Evolutionary conservation across 2,113 vertebrate genomes (phyloP).

Genomic region (Melanotaenia duboulayi): DNA sequence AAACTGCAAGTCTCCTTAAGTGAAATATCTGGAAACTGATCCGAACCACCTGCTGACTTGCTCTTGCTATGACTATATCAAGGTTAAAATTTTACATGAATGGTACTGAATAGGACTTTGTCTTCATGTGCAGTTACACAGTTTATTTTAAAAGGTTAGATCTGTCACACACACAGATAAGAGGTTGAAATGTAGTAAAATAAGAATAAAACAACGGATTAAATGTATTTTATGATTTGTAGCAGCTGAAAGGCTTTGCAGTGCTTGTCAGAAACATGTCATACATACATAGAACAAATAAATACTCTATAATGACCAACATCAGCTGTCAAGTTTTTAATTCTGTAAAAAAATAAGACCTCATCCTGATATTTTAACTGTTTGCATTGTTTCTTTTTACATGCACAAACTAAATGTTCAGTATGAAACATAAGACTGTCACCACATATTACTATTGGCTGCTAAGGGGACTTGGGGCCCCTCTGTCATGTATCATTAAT

Average conservation of each 20-base stretch:
- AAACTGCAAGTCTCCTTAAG: neutral
- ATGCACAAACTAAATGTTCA: neutral
- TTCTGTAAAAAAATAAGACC: neutral
- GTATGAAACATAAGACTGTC: constrained; percentile 19
- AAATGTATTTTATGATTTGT: too few relatives aligned
- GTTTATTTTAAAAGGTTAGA: too few relatives aligned
- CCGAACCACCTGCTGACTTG: neutral
- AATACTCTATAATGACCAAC: neutral
- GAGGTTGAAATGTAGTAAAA: too few relatives aligned
- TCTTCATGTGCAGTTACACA: too few relatives aligned
- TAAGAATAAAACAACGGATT: too few relatives aligned
- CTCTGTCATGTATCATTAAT: constrained; percentile 64
- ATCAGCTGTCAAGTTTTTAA: neutral
- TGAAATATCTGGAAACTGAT: neutral
- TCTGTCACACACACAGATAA: too few relatives aligned
- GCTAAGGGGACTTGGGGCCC: constrained; percentile 35
- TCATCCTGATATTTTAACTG: neutral
- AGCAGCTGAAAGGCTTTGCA: too few relatives aligned
- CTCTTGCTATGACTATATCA: too few relatives aligned
- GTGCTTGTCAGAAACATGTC: too few relatives aligned
- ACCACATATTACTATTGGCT: constrained; percentile 33
- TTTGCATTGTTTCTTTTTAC: constrained; percentile 18
- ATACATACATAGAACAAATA: neutral
- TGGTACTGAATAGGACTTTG: too few relatives aligned
- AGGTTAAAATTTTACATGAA: too few relatives aligned